Evolutionary conservation across 2,888 invertebrate species (phyloP).

Genomic region (Andrena bicolor): DNA sequence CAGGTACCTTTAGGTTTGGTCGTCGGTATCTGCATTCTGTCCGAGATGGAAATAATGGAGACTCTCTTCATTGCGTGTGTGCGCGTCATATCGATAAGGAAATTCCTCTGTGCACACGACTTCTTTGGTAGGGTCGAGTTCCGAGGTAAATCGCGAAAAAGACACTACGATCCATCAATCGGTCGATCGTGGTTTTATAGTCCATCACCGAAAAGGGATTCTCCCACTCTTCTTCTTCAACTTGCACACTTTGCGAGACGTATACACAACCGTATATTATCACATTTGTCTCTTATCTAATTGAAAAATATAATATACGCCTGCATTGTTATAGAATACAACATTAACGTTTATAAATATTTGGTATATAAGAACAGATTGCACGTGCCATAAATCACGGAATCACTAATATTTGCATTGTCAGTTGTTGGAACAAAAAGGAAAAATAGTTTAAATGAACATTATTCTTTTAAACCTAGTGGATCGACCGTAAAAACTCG

Average conservation of each 20-base stretch:
- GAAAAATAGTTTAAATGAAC: neutral
- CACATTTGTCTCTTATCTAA: slow-evolving; percentile 39
- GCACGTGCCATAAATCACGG: neutral
- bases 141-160: slow-evolving; percentile 58
- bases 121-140: slow-evolving; percentile 37
- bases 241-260: slow-evolving; percentile 30
- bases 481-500: neutral
- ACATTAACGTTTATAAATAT: neutral
- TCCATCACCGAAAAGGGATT: slow-evolving; percentile 71
- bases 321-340: slow-evolving; percentile 1
- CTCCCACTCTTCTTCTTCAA: slow-evolving; percentile 65
- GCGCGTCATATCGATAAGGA: slow-evolving; percentile 68
- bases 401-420: neutral
- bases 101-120: neutral
- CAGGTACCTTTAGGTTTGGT: slow-evolving; percentile 78
- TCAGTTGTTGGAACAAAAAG: neutral
- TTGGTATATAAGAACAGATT: neutral
- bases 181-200: slow-evolving; percentile 71
- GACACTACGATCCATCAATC: slow-evolving; percentile 72
- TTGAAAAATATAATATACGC: neutral
- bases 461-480: neutral
- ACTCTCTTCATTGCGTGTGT: slow-evolving; percentile 74
- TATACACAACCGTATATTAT: slow-evolving; percentile 28
- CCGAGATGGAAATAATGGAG: slow-evolving; percentile 80
- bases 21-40: slow-evolving; percentile 77